Evolutionary conservation across 1,140 invertebrate genomes (phyloP).

Genomic region (Ylistrum balloti): DNA sequence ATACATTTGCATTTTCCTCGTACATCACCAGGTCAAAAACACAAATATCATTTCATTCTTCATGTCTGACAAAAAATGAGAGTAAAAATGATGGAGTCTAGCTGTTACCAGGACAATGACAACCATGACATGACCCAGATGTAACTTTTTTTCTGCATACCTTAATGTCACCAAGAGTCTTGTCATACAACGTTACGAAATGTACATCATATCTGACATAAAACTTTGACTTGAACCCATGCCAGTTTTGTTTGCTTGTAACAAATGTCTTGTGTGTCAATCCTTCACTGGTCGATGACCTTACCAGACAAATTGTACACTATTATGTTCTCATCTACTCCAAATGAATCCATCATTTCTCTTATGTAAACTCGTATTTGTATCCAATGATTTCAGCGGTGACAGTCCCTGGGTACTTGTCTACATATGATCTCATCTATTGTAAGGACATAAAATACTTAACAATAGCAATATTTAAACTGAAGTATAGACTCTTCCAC

Average conservation of each 20-base stretch:
- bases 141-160: background rate
- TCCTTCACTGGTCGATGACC: background rate
- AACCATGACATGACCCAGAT: constrained; percentile 10
- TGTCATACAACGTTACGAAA: background rate
- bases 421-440: too few relatives aligned
- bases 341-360: too few relatives aligned
- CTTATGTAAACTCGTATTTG: too few relatives aligned
- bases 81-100: background rate
- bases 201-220: background rate
- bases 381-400: too few relatives aligned
- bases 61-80: background rate
- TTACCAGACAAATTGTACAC: background rate
- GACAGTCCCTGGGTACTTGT: too few relatives aligned
- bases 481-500: too few relatives aligned
- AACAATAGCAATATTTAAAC: too few relatives aligned
- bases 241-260: background rate
- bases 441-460: too few relatives aligned
- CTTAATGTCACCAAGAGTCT: background rate
- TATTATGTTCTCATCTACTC: background rate
- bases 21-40: background rate
- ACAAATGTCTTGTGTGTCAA: background rate
- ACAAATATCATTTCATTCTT: background rate
- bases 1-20: background rate
- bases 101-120: background rate
- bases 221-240: background rate